Conservation (phyloP, 2,113 vertebrate genomes). For the Oryzias woworae region DNA sequence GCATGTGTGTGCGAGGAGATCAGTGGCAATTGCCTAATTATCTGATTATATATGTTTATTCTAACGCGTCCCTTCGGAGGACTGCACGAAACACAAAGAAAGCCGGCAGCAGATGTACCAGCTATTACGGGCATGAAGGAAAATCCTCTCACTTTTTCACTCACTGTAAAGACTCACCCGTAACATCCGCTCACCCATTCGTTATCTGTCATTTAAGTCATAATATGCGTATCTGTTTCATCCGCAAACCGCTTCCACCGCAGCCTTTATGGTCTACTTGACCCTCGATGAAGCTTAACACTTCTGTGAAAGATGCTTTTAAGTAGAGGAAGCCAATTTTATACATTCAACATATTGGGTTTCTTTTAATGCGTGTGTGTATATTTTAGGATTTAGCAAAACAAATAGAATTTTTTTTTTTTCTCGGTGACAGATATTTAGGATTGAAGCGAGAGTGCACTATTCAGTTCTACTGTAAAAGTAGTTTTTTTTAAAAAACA, state of each 20-base stretch:
- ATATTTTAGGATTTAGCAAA: neutral
- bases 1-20: constrained; percentile 32
- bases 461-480: constrained; percentile 1
- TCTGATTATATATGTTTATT: constrained; percentile 81
- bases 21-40: constrained; percentile 72
- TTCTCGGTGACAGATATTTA: neutral
- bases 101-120: constrained; percentile 47
- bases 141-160: constrained; percentile 56
- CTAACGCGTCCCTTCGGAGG: constrained; percentile 72
- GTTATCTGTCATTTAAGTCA: constrained; percentile 61
- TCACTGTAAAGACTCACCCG: constrained; percentile 32
- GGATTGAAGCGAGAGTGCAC: neutral
- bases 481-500: constrained; percentile 18
- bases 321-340: constrained; percentile 8
- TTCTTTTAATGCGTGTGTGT: neutral
- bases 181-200: constrained; percentile 50
- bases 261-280: constrained; percentile 15
- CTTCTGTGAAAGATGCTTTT: constrained; percentile 18
- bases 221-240: constrained; percentile 57
- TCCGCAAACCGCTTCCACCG: constrained; percentile 16
- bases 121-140: constrained; percentile 55
- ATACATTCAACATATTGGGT: no score
- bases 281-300: constrained; percentile 18
- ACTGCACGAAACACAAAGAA: constrained; percentile 44
- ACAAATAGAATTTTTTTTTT: no score